These are phyloP conservation scores for Nycticorax nycticorax DNA, from an alignment of 2,113 vertebrate genomes.

Conservation along the genomic window DNA sequence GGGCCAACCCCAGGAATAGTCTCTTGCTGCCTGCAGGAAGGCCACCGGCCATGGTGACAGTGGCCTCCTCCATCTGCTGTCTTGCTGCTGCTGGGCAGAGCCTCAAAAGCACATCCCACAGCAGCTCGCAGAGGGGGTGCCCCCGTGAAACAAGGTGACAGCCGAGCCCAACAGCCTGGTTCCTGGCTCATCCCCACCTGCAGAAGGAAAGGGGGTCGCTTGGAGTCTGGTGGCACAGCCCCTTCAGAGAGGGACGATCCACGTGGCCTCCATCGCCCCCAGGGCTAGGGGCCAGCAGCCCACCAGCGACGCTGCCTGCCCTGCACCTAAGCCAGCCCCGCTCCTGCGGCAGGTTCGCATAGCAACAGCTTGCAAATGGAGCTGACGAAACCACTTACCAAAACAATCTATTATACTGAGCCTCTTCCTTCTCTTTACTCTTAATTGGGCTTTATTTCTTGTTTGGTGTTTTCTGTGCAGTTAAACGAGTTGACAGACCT, in stretches of 20 bases:
- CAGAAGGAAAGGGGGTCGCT: background rate
- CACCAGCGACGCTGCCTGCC: background rate
- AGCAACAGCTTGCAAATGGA: background rate
- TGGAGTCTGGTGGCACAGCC: background rate
- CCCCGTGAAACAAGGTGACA: background rate
- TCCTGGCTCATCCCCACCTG: background rate
- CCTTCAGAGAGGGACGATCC: background rate
- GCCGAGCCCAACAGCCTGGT: background rate
- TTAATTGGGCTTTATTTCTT: constrained; percentile 67
- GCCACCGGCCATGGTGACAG: background rate
- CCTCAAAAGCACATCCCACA: background rate
- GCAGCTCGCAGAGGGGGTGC: accelerated
- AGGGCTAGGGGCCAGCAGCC: background rate
- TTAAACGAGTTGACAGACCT: constrained; percentile 60
- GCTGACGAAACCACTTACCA: constrained; percentile 16
- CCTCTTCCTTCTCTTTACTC: constrained; percentile 42
- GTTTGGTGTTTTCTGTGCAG: constrained; percentile 58
- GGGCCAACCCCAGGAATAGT: background rate
- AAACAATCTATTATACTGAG: constrained; percentile 26
- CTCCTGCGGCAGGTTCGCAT: background rate
- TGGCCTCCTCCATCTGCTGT: background rate
- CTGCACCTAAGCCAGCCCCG: background rate
- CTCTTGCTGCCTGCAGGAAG: background rate
- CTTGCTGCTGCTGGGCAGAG: background rate
- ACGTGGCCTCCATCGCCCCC: accelerated